A percentile compares a stretch with the other conserved stretches of the same genome.
Conservation (phyloP, 1,140 invertebrate species). For the Protaetia brevitarsis region DNA sequence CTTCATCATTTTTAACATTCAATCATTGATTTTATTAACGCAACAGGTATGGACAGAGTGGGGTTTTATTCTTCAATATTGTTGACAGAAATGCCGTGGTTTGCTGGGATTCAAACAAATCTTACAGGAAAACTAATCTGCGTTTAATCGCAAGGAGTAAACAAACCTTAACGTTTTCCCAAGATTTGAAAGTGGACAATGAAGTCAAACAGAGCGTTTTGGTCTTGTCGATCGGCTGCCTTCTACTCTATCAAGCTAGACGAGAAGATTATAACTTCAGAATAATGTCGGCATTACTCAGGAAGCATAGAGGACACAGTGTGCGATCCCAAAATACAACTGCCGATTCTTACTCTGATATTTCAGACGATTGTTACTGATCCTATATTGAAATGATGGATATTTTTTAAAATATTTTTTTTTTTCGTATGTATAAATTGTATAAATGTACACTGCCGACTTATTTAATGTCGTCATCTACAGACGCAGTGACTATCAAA, state of each 20-base stretch:
- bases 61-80: constrained; percentile 71
- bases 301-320: constrained; percentile 63
- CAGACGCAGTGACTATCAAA: too few relatives aligned
- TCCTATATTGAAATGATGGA: too few relatives aligned
- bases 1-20: not conserved
- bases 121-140: constrained; percentile 61
- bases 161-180: constrained; percentile 68
- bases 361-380: not conserved
- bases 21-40: not conserved
- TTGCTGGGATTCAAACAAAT: constrained; percentile 75
- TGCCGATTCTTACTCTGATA: not conserved
- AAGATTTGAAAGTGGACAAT: constrained; percentile 73
- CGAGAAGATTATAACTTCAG: constrained; percentile 66
- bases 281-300: constrained; percentile 60
- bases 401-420: too few relatives aligned
- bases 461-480: too few relatives aligned
- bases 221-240: constrained; percentile 70
- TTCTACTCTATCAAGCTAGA: constrained; percentile 66
- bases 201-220: constrained; percentile 66
- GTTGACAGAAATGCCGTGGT: constrained; percentile 69
- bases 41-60: constrained; percentile 63
- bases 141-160: constrained; percentile 59
- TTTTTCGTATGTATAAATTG: too few relatives aligned
- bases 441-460: too few relatives aligned
- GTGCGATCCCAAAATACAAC: constrained; percentile 58